Conservation (phyloP, 2,888 invertebrate genomes). For the Pterostichus niger region DNA sequence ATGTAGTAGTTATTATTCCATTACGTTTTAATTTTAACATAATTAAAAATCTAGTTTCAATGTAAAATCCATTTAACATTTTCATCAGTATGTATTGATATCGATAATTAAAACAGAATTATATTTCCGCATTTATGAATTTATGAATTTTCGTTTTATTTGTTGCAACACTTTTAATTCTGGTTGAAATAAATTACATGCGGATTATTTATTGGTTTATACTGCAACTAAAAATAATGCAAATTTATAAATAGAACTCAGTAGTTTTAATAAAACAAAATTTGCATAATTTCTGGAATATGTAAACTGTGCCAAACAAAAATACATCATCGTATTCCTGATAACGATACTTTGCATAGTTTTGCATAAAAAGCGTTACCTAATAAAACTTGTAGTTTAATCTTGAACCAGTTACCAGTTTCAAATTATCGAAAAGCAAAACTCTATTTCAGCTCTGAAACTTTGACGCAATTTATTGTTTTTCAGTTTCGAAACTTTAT, state of each 20-base stretch:
- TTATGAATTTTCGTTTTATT: neutral
- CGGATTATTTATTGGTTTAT: neutral
- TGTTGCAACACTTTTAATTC: slow-evolving; percentile 4
- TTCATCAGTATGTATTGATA: neutral
- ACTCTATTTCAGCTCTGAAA: neutral
- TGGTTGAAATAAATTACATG: neutral
- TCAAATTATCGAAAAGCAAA: slow-evolving; percentile 17
- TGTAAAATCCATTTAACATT: neutral
- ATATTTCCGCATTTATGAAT: slow-evolving; percentile 1
- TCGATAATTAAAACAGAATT: slow-evolving; percentile 2
- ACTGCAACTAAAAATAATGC: slow-evolving; percentile 16
- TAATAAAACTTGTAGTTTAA: neutral
- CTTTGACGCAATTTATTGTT: neutral
- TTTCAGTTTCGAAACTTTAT: neutral
- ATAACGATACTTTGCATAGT: slow-evolving; percentile 47
- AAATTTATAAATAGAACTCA: slow-evolving; percentile 1
- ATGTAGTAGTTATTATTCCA: too few species aligned
- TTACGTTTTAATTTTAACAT: neutral
- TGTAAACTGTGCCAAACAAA: slow-evolving; percentile 24
- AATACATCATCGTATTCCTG: slow-evolving; percentile 21
- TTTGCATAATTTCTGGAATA: slow-evolving; percentile 7
- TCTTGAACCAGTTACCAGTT: slow-evolving; percentile 28
- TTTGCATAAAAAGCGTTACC: slow-evolving; percentile 16
- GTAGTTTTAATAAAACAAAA: slow-evolving; percentile 30
- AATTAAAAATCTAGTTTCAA: neutral